These are phyloP conservation scores for Phenganax subtilis DNA, from an alignment of 92 coral and sea anemone genomes.

Conservation along the genomic window DNA sequence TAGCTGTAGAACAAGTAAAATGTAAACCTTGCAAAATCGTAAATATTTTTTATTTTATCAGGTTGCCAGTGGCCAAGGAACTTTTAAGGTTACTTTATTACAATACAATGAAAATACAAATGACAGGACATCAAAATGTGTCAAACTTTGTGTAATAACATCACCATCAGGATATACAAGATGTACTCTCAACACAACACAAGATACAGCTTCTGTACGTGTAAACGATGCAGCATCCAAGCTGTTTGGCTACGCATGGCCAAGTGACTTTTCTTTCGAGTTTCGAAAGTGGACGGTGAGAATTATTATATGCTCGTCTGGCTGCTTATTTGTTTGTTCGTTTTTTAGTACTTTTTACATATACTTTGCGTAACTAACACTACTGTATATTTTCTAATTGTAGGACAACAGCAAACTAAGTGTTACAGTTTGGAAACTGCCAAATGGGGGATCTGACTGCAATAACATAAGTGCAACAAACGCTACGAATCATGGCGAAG, in stretches of 20 bases:
- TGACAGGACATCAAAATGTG: background rate
- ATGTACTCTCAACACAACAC: conserved; percentile 23
- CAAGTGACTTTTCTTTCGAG: background rate
- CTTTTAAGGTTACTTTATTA: background rate
- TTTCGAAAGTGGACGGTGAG: conserved; percentile 23
- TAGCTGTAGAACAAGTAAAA: too few relatives aligned
- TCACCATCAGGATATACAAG: conserved; percentile 10
- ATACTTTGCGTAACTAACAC: background rate
- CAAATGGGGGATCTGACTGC: background rate
- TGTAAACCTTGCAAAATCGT: too few relatives aligned
- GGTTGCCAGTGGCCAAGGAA: conserved; percentile 6
- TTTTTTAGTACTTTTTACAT: background rate
- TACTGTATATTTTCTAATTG: background rate
- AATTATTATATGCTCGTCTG: background rate
- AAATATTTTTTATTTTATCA: background rate
- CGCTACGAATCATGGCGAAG: conserved; percentile 5
- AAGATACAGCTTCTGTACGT: background rate
- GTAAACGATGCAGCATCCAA: too few relatives aligned
- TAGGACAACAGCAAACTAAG: conserved; percentile 34
- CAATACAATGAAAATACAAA: background rate
- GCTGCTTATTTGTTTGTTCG: background rate
- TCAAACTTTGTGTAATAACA: conserved; percentile 18
- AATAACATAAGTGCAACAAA: background rate
- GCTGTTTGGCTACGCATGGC: background rate
- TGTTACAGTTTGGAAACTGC: conserved; percentile 23